Conservation (phyloP, 2,113 vertebrate genomes). For the Calidris pygmaea region DNA sequence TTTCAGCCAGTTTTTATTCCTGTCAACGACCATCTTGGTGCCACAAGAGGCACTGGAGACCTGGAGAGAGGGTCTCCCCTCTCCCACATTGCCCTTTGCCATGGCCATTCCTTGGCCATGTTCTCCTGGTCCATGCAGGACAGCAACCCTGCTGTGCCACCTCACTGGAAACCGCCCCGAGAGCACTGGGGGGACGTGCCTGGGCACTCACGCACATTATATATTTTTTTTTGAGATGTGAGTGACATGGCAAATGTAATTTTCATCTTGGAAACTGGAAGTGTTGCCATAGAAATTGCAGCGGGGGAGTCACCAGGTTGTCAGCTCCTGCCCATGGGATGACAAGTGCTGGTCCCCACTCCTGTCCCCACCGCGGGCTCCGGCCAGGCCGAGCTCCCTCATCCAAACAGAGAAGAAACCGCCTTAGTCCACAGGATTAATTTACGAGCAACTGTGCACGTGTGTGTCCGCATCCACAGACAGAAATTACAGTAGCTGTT, state of each 20-base stretch:
- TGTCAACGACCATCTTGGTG: neutral
- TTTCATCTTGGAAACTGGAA: neutral
- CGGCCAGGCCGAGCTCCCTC: neutral
- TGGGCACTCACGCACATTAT: neutral
- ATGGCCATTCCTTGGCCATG: neutral
- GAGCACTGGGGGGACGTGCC: too few relatives aligned
- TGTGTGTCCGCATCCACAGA: neutral
- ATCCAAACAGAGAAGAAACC: neutral
- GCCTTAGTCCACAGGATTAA: neutral
- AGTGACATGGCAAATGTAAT: constrained; percentile 27
- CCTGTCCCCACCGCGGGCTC: neutral
- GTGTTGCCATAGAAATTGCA: constrained; percentile 66
- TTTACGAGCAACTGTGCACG: fast-evolving
- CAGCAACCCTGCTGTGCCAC: neutral
- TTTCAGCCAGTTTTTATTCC: neutral
- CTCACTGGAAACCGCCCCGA: neutral
- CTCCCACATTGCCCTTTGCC: fast-evolving
- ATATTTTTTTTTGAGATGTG: neutral
- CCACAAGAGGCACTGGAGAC: neutral
- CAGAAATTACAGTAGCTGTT: neutral
- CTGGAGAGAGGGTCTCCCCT: neutral
- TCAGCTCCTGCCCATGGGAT: neutral
- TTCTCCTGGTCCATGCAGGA: neutral
- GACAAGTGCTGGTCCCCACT: neutral
- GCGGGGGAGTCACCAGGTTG: neutral